phyloP scores from a whole-genome alignment of 2,888 invertebrate genomes.

The Plebejus argus region DNA sequence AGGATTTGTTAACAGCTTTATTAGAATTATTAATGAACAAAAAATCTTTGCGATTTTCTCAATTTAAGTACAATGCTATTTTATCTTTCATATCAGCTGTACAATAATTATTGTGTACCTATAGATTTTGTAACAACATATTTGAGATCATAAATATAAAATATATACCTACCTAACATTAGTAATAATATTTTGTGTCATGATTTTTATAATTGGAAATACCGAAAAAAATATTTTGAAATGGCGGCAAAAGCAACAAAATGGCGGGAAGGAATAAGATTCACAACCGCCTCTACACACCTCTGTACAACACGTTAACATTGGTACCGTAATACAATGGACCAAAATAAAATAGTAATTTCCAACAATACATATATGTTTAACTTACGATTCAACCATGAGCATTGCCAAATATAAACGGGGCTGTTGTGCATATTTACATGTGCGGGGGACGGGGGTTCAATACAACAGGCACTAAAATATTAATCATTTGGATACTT shows the following conservation, averaged over 20 bases:
- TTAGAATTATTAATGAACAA: neutral
- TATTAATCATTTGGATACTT: constrained; percentile 29
- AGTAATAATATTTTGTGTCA: neutral
- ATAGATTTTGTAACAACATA: neutral
- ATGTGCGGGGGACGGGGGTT: constrained; percentile 45
- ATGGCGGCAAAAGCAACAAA: neutral
- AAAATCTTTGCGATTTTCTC: neutral
- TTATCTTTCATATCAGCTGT: neutral
- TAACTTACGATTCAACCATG: constrained; percentile 57
- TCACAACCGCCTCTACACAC: constrained; percentile 51
- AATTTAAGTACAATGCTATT: constrained; percentile 20
- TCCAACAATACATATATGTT: constrained; percentile 72
- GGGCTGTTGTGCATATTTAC: constrained; percentile 49
- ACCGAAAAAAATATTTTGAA: neutral
- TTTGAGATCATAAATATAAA: neutral
- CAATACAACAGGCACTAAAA: constrained; percentile 48
- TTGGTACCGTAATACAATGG: constrained; percentile 69
- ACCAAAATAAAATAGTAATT: constrained; percentile 76
- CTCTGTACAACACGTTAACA: constrained; percentile 64
- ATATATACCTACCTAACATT: too few species aligned
- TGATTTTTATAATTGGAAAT: neutral
- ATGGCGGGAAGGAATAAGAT: constrained; percentile 4
- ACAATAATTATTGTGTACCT: neutral
- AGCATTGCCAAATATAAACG: constrained; percentile 56
- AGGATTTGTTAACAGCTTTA: neutral